Evolutionary conservation across 2,888 invertebrate species (phyloP).

Genomic region (Caenorhabditis wallacei): DNA sequence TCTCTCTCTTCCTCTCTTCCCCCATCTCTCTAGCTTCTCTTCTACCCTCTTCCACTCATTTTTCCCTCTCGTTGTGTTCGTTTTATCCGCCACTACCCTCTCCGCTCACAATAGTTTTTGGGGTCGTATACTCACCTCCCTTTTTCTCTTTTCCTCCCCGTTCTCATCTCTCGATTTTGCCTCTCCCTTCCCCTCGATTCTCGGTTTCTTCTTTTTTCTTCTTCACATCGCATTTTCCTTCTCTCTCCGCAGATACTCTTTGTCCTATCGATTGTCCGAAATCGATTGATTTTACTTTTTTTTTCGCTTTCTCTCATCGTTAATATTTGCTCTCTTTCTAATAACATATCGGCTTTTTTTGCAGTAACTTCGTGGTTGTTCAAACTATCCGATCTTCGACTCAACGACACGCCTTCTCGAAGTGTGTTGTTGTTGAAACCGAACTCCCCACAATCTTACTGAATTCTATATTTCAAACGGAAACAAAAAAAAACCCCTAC

Average conservation of each 20-base stretch:
- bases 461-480: neutral
- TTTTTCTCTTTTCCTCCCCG: constrained; percentile 13
- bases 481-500: neutral
- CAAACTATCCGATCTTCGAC: constrained; percentile 49
- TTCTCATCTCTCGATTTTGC: constrained; percentile 30
- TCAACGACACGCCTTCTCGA: constrained; percentile 30
- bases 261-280: constrained; percentile 25
- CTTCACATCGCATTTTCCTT: neutral
- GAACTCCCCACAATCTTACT: constrained; percentile 7
- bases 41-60: constrained; percentile 1
- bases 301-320: neutral
- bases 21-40: constrained; percentile 10
- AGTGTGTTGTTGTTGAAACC: constrained; percentile 50
- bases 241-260: neutral
- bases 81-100: constrained; percentile 27
- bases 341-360: constrained; percentile 3
- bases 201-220: constrained; percentile 16
- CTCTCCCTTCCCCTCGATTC: constrained; percentile 14
- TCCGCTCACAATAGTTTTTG: constrained; percentile 57
- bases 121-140: constrained; percentile 49
- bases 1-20: neutral
- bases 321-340: constrained; percentile 38
- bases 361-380: constrained; percentile 48
- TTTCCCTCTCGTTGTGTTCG: constrained; percentile 18
- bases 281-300: constrained; percentile 27